Evolutionary conservation across 2,797 vertebrate genomes (phyloP).

Genomic region (Enteromius viviparus): DNA sequence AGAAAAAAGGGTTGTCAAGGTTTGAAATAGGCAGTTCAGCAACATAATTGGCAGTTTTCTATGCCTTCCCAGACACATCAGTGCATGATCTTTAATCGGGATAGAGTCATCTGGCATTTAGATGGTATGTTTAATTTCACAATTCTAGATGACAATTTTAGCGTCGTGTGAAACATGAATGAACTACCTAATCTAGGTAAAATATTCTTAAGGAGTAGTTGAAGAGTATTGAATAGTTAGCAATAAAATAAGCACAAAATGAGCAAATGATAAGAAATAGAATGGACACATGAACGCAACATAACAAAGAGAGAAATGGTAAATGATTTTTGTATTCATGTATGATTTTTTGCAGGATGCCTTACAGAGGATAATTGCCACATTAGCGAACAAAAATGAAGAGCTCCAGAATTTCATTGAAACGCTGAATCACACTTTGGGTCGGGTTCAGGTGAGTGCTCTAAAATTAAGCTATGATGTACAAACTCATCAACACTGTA

Average conservation of each 20-base stretch:
- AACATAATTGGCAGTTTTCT: neutral
- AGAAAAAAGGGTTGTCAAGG: neutral
- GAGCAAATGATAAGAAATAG: too few species aligned
- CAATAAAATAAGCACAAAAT: neutral
- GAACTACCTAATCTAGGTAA: neutral
- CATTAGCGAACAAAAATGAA: constrained; percentile 90
- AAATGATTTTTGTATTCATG: too few species aligned
- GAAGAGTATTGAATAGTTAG: neutral
- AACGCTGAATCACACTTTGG: constrained; percentile 80
- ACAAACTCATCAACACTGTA: neutral
- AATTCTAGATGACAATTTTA: neutral
- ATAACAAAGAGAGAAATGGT: neutral
- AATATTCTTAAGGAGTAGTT: neutral
- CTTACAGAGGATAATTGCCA: constrained; percentile 90
- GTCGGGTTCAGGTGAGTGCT: constrained; percentile 85
- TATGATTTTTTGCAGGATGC: constrained; percentile 79
- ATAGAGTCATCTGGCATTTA: neutral
- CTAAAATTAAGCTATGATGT: neutral
- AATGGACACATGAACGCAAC: neutral
- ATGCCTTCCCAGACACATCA: neutral
- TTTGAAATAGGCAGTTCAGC: neutral
- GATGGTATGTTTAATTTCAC: neutral
- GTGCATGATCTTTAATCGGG: neutral
- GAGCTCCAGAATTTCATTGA: constrained; percentile 92
- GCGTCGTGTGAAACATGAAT: neutral